Percentiles rank a stretch among this genome's conserved stretches.
Conservation (phyloP, 2,888 invertebrate genomes). For the Odontocolon sp. region DNA sequence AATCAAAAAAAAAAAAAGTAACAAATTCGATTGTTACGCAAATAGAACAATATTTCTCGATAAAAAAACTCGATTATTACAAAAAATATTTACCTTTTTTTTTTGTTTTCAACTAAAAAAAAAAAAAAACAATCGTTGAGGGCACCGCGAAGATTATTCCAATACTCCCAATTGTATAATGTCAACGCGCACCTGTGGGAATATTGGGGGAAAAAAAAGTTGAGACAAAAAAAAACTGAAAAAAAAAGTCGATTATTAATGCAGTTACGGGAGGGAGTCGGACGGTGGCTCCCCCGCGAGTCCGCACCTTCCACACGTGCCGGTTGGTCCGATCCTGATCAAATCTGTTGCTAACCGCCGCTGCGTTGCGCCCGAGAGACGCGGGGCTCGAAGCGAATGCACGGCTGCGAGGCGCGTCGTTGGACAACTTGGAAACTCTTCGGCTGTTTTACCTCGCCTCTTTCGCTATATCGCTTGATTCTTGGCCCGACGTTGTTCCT, state of each 20-base stretch:
- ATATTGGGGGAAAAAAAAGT: neutral
- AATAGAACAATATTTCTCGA: too few relatives aligned
- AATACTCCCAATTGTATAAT: neutral
- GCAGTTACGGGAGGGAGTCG: slow-evolving; percentile 17
- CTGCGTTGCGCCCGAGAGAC: slow-evolving; percentile 61
- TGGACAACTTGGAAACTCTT: slow-evolving; percentile 46
- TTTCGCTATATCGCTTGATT: neutral
- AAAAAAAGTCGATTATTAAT: neutral
- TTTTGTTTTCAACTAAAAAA: too few relatives aligned
- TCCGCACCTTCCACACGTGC: slow-evolving; percentile 67
- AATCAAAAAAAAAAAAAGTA: neutral
- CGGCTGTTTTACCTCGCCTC: neutral
- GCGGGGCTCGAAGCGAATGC: slow-evolving; percentile 31
- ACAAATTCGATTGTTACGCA: neutral
- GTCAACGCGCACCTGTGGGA: neutral
- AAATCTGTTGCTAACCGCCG: slow-evolving; percentile 78
- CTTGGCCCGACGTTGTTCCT: too few relatives aligned
- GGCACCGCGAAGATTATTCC: too few relatives aligned
- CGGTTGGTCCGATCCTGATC: slow-evolving; percentile 70
- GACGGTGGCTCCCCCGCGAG: slow-evolving; percentile 54
- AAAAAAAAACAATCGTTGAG: too few relatives aligned
- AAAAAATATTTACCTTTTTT: too few relatives aligned
- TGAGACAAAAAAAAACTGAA: neutral
- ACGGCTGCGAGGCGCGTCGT: slow-evolving; percentile 47
- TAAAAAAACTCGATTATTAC: too few relatives aligned